phyloP scores from a whole-genome alignment of 2,113 vertebrate species.

The Corvus moneduloides region DNA sequence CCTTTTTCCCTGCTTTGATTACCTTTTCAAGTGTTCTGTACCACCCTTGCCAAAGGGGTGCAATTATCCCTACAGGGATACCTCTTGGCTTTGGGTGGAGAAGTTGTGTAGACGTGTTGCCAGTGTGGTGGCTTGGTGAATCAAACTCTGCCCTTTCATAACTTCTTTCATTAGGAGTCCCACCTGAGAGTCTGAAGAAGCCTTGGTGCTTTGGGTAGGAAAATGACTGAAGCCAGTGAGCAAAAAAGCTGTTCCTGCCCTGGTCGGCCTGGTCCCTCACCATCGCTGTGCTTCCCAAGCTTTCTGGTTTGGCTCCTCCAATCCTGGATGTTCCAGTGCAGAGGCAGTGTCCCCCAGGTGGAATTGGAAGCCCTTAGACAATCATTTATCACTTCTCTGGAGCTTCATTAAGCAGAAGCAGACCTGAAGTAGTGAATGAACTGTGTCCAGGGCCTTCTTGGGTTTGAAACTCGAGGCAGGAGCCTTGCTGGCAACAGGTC shows the following conservation, averaged over 20 bases:
- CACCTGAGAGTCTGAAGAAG: neutral
- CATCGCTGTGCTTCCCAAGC: neutral
- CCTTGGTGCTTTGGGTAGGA: neutral
- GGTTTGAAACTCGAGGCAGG: neutral
- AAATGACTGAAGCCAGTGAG: neutral
- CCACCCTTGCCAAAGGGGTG: slow-evolving; percentile 38
- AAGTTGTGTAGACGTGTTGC: slow-evolving; percentile 37
- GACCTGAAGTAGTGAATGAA: neutral
- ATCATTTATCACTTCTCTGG: neutral
- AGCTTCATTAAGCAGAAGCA: neutral
- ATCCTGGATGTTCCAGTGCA: neutral
- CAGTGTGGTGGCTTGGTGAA: slow-evolving; percentile 16
- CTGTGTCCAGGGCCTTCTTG: neutral
- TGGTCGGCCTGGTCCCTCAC: neutral
- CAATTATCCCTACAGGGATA: slow-evolving; percentile 51
- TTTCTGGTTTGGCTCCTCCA: neutral
- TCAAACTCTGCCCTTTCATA: slow-evolving; percentile 50
- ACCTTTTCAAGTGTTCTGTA: slow-evolving; percentile 33
- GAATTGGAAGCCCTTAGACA: neutral
- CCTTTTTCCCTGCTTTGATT: slow-evolving; percentile 69
- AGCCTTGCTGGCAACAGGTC: neutral
- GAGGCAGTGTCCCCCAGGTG: neutral
- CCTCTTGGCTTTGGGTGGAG: slow-evolving; percentile 39
- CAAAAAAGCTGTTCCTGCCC: neutral
- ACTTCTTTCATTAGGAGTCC: neutral